Evolutionary conservation across 1,140 invertebrate genomes (phyloP), one percentile per base, ranked within the genome.

Genomic region (Temnothorax curvispinosus): DNA sequence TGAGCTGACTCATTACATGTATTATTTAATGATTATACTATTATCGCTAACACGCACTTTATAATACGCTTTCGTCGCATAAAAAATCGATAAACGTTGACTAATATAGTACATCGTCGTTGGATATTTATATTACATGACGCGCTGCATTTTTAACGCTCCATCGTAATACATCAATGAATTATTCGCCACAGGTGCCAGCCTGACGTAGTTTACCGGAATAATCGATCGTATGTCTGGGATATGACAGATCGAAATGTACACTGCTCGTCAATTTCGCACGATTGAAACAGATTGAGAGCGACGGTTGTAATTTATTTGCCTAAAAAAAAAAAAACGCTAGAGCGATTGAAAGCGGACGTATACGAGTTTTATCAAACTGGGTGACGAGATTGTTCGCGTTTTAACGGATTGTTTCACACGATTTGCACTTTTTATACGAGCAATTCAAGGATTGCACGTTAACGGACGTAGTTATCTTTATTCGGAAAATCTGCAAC

Each of bases 251-350:
- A 82, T 82, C 80, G 54, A 84, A 75, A 75, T 75, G 52, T 60
- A 62, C 41, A 58, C 67, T 38, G 52, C 80, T 84, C 69, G 80
- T 84, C 80, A 74, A 84, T 84, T 60, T 84, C 69, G 80, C 80
- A n/a, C 50, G 80, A 84, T 84, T 84, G 69, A 84, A 84, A 84
- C 54, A 74, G 41, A 84, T 84, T 60, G 80, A 75, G 69, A 84
- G 56, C 11, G 69, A 56, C 41, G 80, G 74, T 84, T 75, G 80
- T 84, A 84, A 84, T 84, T 84, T 84, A 75, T 84, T 84, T 84
- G 69, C 54, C 32, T 47, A 69, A 81, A 64, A 69, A 44, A 78
- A 69, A 27, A 27, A 27, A 27, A 27, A 69, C 41, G 69, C 21
- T 27, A 9, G 80, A 74, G 2, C 32, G 80, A 84, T 84, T 84